phyloP scores from a whole-genome alignment of 1,140 invertebrate species.

The Teleopsis dalmanni region DNA sequence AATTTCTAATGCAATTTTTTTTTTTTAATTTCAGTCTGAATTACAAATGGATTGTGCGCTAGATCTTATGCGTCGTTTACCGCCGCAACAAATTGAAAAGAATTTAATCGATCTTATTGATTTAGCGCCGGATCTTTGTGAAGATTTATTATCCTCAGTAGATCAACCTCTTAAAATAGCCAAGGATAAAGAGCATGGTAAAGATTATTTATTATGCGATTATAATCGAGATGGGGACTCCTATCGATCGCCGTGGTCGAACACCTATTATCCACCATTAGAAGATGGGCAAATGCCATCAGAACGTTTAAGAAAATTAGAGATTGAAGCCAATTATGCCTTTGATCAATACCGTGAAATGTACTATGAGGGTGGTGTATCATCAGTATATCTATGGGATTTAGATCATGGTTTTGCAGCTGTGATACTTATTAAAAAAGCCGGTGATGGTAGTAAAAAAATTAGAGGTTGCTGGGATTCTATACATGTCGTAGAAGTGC shows the following conservation, averaged over 20 bases:
- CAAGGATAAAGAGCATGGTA: constrained; percentile 86
- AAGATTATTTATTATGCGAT: constrained; percentile 97
- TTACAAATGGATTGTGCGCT: constrained; percentile 97
- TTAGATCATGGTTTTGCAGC: constrained; percentile 98
- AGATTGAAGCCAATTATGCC: constrained; percentile 96
- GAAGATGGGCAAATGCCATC: constrained; percentile 99
- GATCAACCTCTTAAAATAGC: constrained; percentile 98
- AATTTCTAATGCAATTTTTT: neutral
- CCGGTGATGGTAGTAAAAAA: constrained; percentile 90
- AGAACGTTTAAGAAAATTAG: constrained; percentile 87
- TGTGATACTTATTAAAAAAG: constrained; percentile 98
- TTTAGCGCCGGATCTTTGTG: constrained; percentile 89
- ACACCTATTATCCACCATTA: constrained; percentile 93
- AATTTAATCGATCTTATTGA: constrained; percentile 97
- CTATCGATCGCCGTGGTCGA: constrained; percentile 99
- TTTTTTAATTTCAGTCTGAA: constrained; percentile 67
- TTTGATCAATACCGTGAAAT: constrained; percentile 99
- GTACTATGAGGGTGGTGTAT: constrained; percentile 99
- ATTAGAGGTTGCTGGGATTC: constrained; percentile 99
- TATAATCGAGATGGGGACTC: constrained; percentile 99
- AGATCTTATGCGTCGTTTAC: constrained; percentile 96
- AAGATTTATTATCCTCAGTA: constrained; percentile 94
- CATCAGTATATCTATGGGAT: constrained; percentile 99
- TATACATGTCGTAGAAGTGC: constrained; percentile 98
- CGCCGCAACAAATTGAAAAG: constrained; percentile 98